A percentile compares a stretch with the other conserved stretches of the same genome.
Evolutionary conservation across 2,113 vertebrate genomes (phyloP).

Genomic region (Hiodon alosoides): DNA sequence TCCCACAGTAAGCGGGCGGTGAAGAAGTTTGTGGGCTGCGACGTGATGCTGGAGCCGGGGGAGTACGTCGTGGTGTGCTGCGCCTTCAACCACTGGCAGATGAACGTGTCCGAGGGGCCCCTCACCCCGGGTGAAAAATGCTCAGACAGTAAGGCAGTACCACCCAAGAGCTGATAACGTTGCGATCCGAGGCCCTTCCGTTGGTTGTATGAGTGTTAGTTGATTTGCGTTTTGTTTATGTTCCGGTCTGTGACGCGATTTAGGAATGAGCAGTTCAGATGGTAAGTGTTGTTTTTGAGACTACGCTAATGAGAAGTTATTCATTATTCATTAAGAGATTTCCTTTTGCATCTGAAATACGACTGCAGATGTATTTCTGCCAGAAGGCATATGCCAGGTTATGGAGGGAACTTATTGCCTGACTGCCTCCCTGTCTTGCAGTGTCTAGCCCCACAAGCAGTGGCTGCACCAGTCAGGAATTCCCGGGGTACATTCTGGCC

Average conservation of each 20-base stretch:
- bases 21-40: conserved; percentile 95
- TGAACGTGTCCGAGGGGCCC: conserved; percentile 36
- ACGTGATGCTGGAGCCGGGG: conserved; percentile 93
- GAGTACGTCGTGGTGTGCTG: conserved; percentile 95
- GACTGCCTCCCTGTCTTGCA: conserved; percentile 33
- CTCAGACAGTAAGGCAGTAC: no score
- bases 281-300: no score
- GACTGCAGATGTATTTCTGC: background rate
- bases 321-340: no score
- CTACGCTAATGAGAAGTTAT: no score
- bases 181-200: no score
- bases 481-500: conserved; percentile 84
- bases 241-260: no score
- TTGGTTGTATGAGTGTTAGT: no score
- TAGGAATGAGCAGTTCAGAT: no score
- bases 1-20: conserved; percentile 94
- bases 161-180: no score
- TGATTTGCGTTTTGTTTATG: no score
- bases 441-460: conserved; percentile 74
- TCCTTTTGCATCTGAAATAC: background rate
- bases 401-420: no score
- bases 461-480: conserved; percentile 61
- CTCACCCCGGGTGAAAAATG: conserved; percentile 56
- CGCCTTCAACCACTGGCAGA: conserved; percentile 95
- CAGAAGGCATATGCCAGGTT: background rate